Percentiles rank a stretch among this genome's conserved stretches.
These are phyloP conservation scores for Calypte anna DNA, from an alignment of 2,113 vertebrate species.

Conservation along the genomic window DNA sequence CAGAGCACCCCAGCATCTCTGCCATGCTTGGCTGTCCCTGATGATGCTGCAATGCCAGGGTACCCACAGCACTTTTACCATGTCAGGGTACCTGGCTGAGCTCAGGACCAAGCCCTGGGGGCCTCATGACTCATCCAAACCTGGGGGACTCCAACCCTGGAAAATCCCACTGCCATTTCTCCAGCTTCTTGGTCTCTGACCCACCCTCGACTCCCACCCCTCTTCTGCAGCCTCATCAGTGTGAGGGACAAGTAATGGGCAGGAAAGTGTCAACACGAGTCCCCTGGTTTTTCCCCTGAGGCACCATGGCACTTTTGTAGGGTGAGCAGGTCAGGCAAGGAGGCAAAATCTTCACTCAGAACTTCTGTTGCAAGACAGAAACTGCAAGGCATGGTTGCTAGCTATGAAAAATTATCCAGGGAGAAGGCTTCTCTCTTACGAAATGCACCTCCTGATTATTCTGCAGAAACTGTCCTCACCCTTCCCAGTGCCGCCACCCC, in stretches of 20 bases:
- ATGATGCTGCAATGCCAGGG: background rate
- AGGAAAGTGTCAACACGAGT: background rate
- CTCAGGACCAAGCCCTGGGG: background rate
- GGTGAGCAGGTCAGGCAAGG: background rate
- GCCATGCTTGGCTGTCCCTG: background rate
- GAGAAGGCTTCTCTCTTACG: background rate
- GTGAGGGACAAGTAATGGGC: background rate
- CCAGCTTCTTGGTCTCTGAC: background rate
- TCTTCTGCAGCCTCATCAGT: background rate
- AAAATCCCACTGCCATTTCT: background rate
- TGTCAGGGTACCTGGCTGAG: background rate
- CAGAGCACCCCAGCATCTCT: background rate
- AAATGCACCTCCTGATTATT: background rate
- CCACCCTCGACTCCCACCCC: background rate
- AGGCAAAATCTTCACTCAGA: background rate
- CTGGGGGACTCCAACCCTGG: background rate
- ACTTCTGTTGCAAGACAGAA: conserved; percentile 43
- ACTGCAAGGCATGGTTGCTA: conserved; percentile 19
- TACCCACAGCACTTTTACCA: background rate
- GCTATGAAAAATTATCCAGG: background rate
- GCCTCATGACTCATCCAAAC: background rate
- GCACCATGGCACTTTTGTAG: background rate
- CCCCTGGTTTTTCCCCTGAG: background rate
- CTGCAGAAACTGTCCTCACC: background rate
- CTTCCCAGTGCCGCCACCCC: background rate